A percentile compares a stretch with the other conserved stretches of the same genome.
Conservation (phyloP, 2,888 invertebrate genomes). For the Branchellion lobata region DNA sequence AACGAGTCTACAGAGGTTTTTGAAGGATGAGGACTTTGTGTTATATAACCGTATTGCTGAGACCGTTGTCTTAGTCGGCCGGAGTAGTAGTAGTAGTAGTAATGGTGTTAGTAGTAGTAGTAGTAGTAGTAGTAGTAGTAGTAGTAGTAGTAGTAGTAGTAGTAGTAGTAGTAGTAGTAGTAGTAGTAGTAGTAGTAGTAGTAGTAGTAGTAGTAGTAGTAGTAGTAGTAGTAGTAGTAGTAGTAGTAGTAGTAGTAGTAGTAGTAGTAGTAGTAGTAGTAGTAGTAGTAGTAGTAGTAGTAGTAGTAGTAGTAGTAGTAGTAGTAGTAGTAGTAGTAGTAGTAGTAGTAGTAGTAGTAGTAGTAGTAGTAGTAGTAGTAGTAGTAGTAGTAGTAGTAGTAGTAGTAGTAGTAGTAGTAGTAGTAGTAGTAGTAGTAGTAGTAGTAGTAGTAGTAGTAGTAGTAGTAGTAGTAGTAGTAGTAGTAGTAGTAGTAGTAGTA, state of each 20-base stretch:
- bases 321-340: slow-evolving; percentile 41
- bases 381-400: slow-evolving; percentile 41
- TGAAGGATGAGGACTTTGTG: too few species aligned
- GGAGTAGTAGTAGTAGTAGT: slow-evolving; percentile 19
- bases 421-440: slow-evolving; percentile 41
- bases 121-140: slow-evolving; percentile 42
- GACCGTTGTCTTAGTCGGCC: too few species aligned
- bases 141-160: slow-evolving; percentile 41
- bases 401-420: slow-evolving; percentile 42
- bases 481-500: slow-evolving; percentile 43
- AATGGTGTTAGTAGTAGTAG: slow-evolving; percentile 40
- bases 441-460: slow-evolving; percentile 20
- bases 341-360: slow-evolving; percentile 42
- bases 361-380: slow-evolving; percentile 41
- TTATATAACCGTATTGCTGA: too few species aligned
- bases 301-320: slow-evolving; percentile 41
- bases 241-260: slow-evolving; percentile 41
- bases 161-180: slow-evolving; percentile 43
- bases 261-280: slow-evolving; percentile 41
- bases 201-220: slow-evolving; percentile 41
- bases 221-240: slow-evolving; percentile 42
- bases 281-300: slow-evolving; percentile 42
- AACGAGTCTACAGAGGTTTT: too few species aligned
- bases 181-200: slow-evolving; percentile 42
- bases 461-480: slow-evolving; percentile 36